Evolutionary conservation across 2,888 invertebrate species (phyloP), one percentile per base, ranked within the genome.

Genomic region (Apamea monoglypha): DNA sequence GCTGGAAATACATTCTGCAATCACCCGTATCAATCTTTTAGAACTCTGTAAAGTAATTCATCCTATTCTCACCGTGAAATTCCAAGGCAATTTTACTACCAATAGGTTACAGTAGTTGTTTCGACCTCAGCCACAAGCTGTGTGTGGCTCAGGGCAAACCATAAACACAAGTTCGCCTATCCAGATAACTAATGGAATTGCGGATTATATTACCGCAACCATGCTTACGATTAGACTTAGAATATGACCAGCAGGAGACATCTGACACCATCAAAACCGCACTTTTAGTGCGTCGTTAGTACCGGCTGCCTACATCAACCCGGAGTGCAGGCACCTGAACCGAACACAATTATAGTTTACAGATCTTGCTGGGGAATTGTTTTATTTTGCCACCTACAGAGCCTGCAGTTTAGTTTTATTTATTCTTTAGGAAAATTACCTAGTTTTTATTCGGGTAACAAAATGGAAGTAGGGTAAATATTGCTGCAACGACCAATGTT

Each of bases 151-250:
- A 83, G 76, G 80, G 83, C 80, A 84, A 75, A 82, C 80, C 70
- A 83, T 93, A 92, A 93, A 92, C 79, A 90, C 81, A 81, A 87
- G 87, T 83, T 88, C 80, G 82, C 85, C 87, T 89, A 86, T 86
- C 85, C 84, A 88, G 88, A 89, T 90, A 91, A 90, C 90, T 93
- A 93, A 93, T 93, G 92, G 92, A 92, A 93, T 93, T 91, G 91
- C 91, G 87, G 88, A 91, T 91, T 92, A 90, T 91, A 91, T 75
- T 87, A 87, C 90, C 87, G 82, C 87, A 85, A 81, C 88, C 82
- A 83, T 81, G 88, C 81, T 84, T 89, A 83, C 89, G 84, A 82
- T 85, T 82, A 85, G 82, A 83, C 76, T 80, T 83, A 81, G 80
- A 70, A 83, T 83, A 86, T 86, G 83, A 74, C 89, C 88, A 84